phyloP scores from a whole-genome alignment of 2,113 vertebrate genomes.

The Pelodiscus sinensis region DNA sequence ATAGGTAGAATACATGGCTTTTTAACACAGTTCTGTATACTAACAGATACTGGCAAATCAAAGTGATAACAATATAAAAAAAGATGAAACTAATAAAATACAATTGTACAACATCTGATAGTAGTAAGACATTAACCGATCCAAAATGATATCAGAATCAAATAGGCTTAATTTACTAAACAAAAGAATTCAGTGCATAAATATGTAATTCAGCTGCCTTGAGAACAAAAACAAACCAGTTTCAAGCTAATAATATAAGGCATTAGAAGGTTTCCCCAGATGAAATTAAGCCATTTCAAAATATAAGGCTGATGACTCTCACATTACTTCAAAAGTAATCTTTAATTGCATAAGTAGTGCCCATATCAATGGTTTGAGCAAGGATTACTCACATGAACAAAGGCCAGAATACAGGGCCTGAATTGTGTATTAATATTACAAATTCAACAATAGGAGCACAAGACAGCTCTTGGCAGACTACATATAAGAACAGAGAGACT shows the following conservation, averaged over 20 bases:
- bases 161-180: conserved; percentile 12
- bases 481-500: not conserved
- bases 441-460: not conserved
- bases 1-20: conserved; percentile 30
- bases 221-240: not conserved
- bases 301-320: not conserved
- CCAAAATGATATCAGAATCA: not conserved
- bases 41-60: conserved; percentile 23
- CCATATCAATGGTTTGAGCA: fast-evolving
- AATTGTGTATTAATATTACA: not conserved
- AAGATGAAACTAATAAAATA: conserved; percentile 12
- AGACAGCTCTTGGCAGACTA: not conserved
- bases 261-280: not conserved
- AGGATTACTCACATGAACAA: not conserved
- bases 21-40: conserved; percentile 5
- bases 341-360: not conserved
- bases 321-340: not conserved
- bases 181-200: not conserved
- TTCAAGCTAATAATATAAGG: conserved; percentile 6
- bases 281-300: not conserved
- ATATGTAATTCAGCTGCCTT: not conserved
- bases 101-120: not conserved
- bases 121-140: not conserved
- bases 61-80: conserved; percentile 13
- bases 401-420: fast-evolving